Conservation (phyloP, 1,140 invertebrate species). For the Drosophila micromelanica region DNA sequence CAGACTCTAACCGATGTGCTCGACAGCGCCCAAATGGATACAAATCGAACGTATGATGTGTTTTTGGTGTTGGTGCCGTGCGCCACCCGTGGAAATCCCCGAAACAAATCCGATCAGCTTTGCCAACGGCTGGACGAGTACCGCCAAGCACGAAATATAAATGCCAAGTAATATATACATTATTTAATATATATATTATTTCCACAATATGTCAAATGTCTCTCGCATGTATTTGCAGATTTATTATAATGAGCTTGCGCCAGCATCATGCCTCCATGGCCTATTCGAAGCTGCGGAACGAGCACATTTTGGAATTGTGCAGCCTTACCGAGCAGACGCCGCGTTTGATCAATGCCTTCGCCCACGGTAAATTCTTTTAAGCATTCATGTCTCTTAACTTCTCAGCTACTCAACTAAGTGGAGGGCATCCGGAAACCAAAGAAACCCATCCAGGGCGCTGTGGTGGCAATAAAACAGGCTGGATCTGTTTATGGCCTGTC, state of each 20-base stretch:
- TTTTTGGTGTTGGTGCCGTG: constrained; percentile 75
- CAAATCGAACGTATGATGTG: constrained; percentile 55
- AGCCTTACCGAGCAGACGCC: constrained; percentile 67
- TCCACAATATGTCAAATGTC: background rate
- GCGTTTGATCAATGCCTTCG: constrained; percentile 70
- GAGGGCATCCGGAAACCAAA: constrained; percentile 13
- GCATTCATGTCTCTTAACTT: background rate
- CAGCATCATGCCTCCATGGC: constrained; percentile 60
- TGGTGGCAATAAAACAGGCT: constrained; percentile 8
- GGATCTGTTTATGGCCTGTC: constrained; percentile 1
- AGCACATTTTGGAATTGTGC: constrained; percentile 77
- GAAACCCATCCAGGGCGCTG: background rate
- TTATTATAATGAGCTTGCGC: constrained; percentile 67
- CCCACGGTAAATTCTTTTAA: constrained; percentile 60
- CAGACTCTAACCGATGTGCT: constrained; percentile 58
- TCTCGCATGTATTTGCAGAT: constrained; percentile 37
- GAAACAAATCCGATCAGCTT: constrained; percentile 49
- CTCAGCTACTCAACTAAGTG: background rate
- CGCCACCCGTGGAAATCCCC: constrained; percentile 67
- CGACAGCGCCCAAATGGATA: constrained; percentile 42
- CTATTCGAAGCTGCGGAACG: constrained; percentile 51
- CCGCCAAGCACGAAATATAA: constrained; percentile 58
- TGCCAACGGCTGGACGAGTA: constrained; percentile 55
- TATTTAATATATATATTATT: no score
- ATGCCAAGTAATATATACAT: constrained; percentile 76